These are phyloP conservation scores for Hoplodrina ambigua DNA, from an alignment of 2,888 invertebrate genomes.

Conservation along the genomic window DNA sequence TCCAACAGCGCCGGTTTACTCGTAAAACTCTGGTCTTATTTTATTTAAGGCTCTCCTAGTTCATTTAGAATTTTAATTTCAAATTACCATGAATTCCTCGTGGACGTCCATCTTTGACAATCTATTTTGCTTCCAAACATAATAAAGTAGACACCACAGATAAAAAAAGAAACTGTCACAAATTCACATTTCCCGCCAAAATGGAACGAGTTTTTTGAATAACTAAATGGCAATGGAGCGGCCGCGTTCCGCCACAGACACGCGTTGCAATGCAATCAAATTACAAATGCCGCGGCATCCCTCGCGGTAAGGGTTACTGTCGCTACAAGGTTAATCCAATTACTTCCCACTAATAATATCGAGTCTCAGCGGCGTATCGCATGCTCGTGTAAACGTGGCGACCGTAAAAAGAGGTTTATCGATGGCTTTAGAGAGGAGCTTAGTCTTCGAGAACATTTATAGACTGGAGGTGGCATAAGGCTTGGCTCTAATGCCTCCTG, in stretches of 20 bases:
- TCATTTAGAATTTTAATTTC: not conserved
- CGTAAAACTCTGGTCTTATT: conserved; percentile 4
- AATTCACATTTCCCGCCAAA: conserved; percentile 53
- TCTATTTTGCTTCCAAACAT: conserved; percentile 92
- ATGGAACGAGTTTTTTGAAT: conserved; percentile 42
- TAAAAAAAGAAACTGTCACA: conserved; percentile 37
- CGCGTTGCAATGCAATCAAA: conserved; percentile 78
- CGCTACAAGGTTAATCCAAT: conserved; percentile 89
- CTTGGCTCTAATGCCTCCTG: conserved; percentile 35
- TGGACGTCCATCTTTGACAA: conserved; percentile 90
- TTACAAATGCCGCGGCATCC: conserved; percentile 76
- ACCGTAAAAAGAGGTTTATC: conserved; percentile 45
- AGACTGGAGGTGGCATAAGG: conserved; percentile 34
- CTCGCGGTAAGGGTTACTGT: conserved; percentile 83
- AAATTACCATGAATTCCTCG: conserved; percentile 72
- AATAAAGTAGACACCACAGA: conserved; percentile 20
- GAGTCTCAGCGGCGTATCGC: conserved; percentile 68
- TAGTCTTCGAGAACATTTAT: conserved; percentile 52
- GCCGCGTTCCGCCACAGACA: conserved; percentile 62
- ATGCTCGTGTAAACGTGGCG: conserved; percentile 53
- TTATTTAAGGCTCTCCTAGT: not conserved
- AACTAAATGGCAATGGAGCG: conserved; percentile 33
- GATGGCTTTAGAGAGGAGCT: conserved; percentile 36
- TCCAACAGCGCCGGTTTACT: conserved; percentile 7
- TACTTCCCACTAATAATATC: conserved; percentile 80